phyloP scores from a whole-genome alignment of 2,888 invertebrate genomes.

The Hyposoter didymator region DNA sequence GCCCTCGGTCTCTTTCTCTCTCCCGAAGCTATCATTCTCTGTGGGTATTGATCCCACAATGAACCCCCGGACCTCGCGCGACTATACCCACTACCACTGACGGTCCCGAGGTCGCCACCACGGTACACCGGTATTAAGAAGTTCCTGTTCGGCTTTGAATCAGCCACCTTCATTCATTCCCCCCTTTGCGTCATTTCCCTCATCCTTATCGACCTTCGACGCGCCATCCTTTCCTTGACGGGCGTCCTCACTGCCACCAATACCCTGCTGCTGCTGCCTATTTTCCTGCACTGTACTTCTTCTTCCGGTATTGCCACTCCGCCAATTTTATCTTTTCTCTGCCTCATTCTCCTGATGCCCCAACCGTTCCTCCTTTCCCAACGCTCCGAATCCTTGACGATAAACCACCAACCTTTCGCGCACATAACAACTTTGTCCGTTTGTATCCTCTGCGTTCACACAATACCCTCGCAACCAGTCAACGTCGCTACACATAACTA shows the following conservation, averaged over 20 bases:
- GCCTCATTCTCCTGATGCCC: slow-evolving; percentile 15
- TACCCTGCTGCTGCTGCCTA: not conserved
- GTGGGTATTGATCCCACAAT: slow-evolving; percentile 83
- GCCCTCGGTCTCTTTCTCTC: slow-evolving; percentile 69
- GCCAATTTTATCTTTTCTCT: not conserved
- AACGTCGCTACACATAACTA: not conserved
- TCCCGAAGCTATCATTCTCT: slow-evolving; percentile 34
- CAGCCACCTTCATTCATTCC: slow-evolving; percentile 72
- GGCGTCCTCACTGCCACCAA: slow-evolving; percentile 22
- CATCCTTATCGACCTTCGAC: slow-evolving; percentile 37
- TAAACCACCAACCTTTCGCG: slow-evolving; percentile 17
- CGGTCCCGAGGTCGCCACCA: slow-evolving; percentile 69
- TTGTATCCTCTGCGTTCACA: not conserved
- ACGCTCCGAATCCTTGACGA: slow-evolving; percentile 22
- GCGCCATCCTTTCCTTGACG: not conserved
- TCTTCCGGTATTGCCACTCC: slow-evolving; percentile 28
- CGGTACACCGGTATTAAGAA: slow-evolving; percentile 79
- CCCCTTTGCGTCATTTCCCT: slow-evolving; percentile 30
- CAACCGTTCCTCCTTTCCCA: slow-evolving; percentile 6
- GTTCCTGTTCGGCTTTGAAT: slow-evolving; percentile 74
- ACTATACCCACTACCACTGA: slow-evolving; percentile 60
- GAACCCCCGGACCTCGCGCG: slow-evolving; percentile 76
- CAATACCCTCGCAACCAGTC: slow-evolving; percentile 15
- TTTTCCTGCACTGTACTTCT: not conserved
- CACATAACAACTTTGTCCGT: not conserved